Evolutionary conservation across 2,797 vertebrate genomes (phyloP).

Genomic region (Heliangelus exortis): DNA sequence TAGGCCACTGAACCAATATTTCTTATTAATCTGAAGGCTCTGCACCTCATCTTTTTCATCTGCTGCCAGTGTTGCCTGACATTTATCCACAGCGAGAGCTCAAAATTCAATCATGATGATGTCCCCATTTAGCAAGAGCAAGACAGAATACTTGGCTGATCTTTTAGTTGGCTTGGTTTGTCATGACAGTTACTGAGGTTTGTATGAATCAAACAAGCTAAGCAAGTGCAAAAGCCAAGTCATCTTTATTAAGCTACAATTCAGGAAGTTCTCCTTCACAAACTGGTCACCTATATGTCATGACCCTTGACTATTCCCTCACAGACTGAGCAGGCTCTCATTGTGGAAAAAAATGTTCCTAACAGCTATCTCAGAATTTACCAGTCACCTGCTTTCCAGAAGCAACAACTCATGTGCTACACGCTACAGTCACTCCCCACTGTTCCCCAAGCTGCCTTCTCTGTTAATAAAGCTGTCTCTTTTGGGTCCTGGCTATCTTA

Average conservation of each 20-base stretch:
- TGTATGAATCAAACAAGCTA: neutral
- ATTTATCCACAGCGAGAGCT: neutral
- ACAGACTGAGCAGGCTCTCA: neutral
- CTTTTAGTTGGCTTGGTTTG: neutral
- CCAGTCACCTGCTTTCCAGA: neutral
- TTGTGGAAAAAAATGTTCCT: neutral
- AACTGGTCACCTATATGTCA: neutral
- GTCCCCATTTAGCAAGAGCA: neutral
- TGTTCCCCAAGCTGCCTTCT: neutral
- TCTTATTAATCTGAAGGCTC: neutral
- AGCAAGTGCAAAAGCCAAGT: neutral
- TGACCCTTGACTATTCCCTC: rapidly evolving
- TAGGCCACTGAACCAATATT: neutral
- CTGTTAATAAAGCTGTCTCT: neutral
- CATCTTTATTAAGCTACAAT: neutral
- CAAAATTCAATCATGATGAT: neutral
- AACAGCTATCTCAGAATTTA: neutral
- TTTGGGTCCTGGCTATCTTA: neutral
- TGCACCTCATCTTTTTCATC: neutral
- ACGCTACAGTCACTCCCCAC: rapidly evolving
- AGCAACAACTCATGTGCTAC: neutral
- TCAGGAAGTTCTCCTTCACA: neutral
- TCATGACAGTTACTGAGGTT: neutral
- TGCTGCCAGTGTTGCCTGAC: neutral
- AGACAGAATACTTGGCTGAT: neutral